Evolutionary conservation across 2,797 vertebrate genomes (phyloP).

Genomic region (Loris lydekkerianus): DNA sequence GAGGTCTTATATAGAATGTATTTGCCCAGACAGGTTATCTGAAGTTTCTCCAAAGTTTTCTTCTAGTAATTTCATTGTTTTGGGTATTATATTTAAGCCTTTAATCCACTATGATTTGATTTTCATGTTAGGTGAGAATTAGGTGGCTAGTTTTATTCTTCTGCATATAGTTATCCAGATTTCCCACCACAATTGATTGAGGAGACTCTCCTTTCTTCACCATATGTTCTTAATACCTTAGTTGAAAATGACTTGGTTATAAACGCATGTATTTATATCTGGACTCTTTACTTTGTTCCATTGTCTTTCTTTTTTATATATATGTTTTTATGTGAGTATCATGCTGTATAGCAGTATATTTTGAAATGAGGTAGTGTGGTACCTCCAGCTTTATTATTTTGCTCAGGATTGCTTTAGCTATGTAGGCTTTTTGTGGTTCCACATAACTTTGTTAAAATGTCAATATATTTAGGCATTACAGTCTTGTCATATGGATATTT

Average conservation of each 20-base stretch:
- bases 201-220: not conserved
- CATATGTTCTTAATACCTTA: not conserved
- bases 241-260: not conserved
- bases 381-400: not conserved
- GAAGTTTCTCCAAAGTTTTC: not conserved
- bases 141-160: not conserved
- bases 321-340: not conserved
- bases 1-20: not conserved
- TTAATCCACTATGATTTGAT: not conserved
- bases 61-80: not conserved
- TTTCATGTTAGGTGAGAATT: not conserved
- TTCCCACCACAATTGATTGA: not conserved
- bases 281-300: not conserved
- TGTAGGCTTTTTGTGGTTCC: not conserved
- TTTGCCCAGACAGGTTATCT: not conserved
- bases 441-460: not conserved
- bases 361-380: not conserved
- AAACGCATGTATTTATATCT: not conserved
- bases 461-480: not conserved
- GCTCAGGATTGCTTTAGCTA: not conserved
- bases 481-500: not conserved
- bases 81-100: not conserved
- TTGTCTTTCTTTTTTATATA: no score
- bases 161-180: not conserved
- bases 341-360: not conserved